Evolutionary conservation across 92 coral and sea anemone genomes (phyloP).

Genomic region (Siderastrea siderea): DNA sequence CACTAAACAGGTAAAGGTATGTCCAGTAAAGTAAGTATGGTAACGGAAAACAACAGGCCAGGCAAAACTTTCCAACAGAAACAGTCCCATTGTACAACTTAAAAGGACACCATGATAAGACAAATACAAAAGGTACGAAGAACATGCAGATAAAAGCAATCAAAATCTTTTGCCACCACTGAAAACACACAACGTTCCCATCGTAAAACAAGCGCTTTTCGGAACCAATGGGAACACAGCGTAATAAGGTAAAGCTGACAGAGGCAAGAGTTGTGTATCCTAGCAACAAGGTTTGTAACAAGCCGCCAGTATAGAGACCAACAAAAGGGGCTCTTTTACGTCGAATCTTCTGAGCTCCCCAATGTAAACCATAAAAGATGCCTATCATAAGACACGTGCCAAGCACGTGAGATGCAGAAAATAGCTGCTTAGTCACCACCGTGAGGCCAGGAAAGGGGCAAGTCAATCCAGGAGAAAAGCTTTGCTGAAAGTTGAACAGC

Average conservation of each 20-base stretch:
- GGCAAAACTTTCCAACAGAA: slow-evolving; percentile 53
- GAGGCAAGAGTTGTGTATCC: background rate
- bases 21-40: slow-evolving; percentile 68
- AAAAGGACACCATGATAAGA: slow-evolving; percentile 38
- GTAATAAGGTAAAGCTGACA: background rate
- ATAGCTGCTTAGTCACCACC: slow-evolving; percentile 77
- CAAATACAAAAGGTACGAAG: slow-evolving; percentile 11
- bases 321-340: too few species aligned
- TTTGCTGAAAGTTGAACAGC: slow-evolving; percentile 39
- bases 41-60: slow-evolving; percentile 71
- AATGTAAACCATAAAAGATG: slow-evolving; percentile 33
- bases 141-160: slow-evolving; percentile 67
- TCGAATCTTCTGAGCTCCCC: too few species aligned
- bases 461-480: too few species aligned
- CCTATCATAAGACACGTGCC: slow-evolving; percentile 47
- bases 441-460: slow-evolving; percentile 7
- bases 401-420: slow-evolving; percentile 52
- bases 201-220: too few species aligned
- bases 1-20: background rate
- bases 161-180: slow-evolving; percentile 1
- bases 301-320: too few species aligned
- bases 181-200: too few species aligned
- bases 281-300: background rate
- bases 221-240: too few species aligned
- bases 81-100: slow-evolving; percentile 60